Conservation (phyloP, 2,113 vertebrate genomes). For the Cygnus atratus region DNA sequence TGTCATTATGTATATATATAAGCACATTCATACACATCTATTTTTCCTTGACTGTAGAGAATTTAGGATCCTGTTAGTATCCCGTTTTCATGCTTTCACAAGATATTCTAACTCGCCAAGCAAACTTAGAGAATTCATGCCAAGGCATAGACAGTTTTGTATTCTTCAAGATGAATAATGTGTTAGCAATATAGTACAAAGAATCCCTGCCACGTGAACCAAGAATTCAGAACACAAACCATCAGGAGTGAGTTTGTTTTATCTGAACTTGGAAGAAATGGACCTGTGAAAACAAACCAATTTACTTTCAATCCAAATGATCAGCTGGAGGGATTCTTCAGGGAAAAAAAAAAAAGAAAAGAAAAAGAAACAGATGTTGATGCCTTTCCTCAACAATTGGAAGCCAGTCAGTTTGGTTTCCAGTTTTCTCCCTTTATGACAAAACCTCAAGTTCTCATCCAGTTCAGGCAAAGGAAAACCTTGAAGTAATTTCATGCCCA, state of each 20-base stretch:
- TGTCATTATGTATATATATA: not conserved
- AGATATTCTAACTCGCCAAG: not conserved
- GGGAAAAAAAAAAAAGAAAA: constrained; percentile 63
- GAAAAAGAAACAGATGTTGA: constrained; percentile 77
- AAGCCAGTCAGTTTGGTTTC: constrained; percentile 53
- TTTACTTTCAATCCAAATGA: constrained; percentile 73
- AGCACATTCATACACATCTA: accelerated
- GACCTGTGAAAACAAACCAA: constrained; percentile 74
- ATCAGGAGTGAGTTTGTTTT: constrained; percentile 73
- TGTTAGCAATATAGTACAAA: constrained; percentile 66
- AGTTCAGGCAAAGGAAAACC: constrained; percentile 42
- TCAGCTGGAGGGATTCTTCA: constrained; percentile 74
- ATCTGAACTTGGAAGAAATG: constrained; percentile 69
- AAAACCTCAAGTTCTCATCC: constrained; percentile 61
- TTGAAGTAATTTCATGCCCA: constrained; percentile 8
- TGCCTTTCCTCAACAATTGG: constrained; percentile 49
- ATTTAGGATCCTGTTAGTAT: not conserved
- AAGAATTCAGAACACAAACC: constrained; percentile 72
- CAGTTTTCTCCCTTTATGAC: constrained; percentile 59
- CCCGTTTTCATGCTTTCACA: constrained; percentile 20
- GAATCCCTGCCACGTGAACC: constrained; percentile 65
- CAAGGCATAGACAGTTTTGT: constrained; percentile 32
- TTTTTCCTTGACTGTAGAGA: not conserved
- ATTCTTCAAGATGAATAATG: constrained; percentile 65
- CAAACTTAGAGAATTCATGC: constrained; percentile 32